A percentile compares a stretch with the other conserved stretches of the same genome.
phyloP scores from a whole-genome alignment of 2,888 invertebrate species.

The Xestoiulus laeticollis region DNA sequence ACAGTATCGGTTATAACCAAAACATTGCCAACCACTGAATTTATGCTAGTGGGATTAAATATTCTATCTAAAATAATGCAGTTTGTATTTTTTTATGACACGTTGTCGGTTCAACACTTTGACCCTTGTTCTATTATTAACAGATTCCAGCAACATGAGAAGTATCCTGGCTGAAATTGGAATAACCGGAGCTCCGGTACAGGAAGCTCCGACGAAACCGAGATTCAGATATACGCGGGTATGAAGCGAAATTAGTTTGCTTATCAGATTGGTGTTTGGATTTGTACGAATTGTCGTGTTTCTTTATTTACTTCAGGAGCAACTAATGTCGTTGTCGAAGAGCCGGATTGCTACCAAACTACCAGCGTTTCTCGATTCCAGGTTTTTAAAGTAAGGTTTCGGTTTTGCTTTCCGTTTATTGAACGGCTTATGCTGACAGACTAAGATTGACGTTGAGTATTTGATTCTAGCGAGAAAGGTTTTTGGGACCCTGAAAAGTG shows the following conservation, averaged over 20 bases:
- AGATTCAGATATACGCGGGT: conserved; percentile 52
- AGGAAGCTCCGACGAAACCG: conserved; percentile 41
- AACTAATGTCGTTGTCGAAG: conserved; percentile 76
- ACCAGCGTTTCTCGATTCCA: conserved; percentile 74
- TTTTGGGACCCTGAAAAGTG: conserved; percentile 69
- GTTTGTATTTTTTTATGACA: not conserved
- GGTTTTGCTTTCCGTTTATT: not conserved
- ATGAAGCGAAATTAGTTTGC: not conserved
- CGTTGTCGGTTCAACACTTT: not conserved
- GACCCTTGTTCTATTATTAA: not conserved
- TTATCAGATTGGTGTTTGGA: not conserved
- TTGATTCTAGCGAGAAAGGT: conserved; percentile 59
- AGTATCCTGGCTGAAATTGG: conserved; percentile 49
- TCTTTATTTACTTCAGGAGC: conserved; percentile 66
- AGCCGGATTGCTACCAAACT: conserved; percentile 75
- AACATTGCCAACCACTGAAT: no score
- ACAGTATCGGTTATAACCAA: no score
- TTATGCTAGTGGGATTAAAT: no score
- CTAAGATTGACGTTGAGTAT: not conserved
- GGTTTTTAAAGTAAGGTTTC: conserved; percentile 68
- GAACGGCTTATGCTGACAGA: not conserved
- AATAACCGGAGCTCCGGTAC: not conserved
- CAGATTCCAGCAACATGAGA: conserved; percentile 44
- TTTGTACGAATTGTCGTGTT: not conserved
- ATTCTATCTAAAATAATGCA: no score